Evolutionary conservation across 2,113 vertebrate genomes (phyloP).

Genomic region (Cygnus atratus): DNA sequence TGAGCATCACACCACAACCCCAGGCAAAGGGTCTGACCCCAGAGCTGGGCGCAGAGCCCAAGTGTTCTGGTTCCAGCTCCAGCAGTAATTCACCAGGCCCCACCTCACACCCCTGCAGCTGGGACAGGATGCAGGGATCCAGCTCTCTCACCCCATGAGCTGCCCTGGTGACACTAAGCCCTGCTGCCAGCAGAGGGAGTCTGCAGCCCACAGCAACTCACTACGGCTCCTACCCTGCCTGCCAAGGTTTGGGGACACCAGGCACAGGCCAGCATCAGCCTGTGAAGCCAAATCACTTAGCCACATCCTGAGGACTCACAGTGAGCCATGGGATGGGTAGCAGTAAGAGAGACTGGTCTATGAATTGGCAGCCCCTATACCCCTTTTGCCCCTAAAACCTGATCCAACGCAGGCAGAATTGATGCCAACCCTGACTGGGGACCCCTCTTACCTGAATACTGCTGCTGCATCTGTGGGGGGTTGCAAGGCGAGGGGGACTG

Average conservation of each 20-base stretch:
- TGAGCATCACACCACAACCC: not conserved
- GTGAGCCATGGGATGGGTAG: not conserved
- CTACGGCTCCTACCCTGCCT: not conserved
- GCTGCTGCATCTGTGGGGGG: constrained; percentile 94
- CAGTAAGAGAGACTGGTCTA: not conserved
- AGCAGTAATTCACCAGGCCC: not conserved
- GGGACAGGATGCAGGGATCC: not conserved
- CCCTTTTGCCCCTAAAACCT: not conserved
- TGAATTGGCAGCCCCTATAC: not conserved
- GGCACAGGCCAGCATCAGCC: not conserved
- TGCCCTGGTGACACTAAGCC: not conserved
- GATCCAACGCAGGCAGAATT: fast-evolving
- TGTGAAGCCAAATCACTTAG: not conserved
- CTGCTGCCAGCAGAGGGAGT: not conserved
- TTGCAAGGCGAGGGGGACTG: constrained; percentile 95
- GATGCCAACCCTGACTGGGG: fast-evolving
- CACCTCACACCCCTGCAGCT: not conserved
- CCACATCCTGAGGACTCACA: not conserved
- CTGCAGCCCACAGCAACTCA: not conserved
- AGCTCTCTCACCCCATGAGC: fast-evolving
- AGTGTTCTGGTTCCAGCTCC: not conserved
- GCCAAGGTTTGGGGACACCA: fast-evolving
- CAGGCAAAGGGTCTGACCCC: not conserved
- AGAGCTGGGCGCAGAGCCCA: fast-evolving
- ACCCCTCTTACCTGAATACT: constrained; percentile 90